A percentile compares a stretch with the other conserved stretches of the same genome.
Evolutionary conservation across 2,888 invertebrate genomes (phyloP).

Genomic region (Cyaniris semiargus): DNA sequence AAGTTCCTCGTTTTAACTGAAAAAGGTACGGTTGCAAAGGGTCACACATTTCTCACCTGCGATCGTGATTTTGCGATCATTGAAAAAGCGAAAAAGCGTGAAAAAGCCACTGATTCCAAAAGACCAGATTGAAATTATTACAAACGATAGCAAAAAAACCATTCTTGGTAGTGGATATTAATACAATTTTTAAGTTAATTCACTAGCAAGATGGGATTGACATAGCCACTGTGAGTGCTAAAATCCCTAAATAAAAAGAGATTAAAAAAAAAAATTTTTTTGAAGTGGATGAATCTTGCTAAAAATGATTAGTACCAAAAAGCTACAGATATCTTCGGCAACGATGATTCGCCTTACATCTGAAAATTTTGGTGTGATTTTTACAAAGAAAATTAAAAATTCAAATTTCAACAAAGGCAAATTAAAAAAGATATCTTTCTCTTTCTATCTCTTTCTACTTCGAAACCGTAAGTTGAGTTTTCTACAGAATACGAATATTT

Average conservation of each 20-base stretch:
- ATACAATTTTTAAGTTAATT: slow-evolving; percentile 27
- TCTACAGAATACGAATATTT: background rate
- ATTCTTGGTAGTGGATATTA: slow-evolving; percentile 30
- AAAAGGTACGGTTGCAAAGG: background rate
- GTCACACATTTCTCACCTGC: slow-evolving; percentile 2
- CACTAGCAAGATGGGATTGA: too few relatives aligned
- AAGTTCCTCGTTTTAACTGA: too few relatives aligned
- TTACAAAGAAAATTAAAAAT: slow-evolving; percentile 14
- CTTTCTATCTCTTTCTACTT: too few relatives aligned
- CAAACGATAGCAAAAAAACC: slow-evolving; percentile 5
- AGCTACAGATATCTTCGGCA: background rate
- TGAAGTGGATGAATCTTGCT: slow-evolving; percentile 31
- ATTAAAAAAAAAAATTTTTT: too few relatives aligned
- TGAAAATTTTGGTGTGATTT: slow-evolving; percentile 28
- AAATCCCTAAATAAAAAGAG: too few relatives aligned
- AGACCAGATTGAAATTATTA: background rate
- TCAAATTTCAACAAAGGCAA: too few relatives aligned
- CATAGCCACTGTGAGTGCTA: too few relatives aligned
- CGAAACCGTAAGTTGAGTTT: too few relatives aligned
- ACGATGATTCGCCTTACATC: slow-evolving; percentile 32
- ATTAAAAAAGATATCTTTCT: too few relatives aligned
- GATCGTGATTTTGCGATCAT: background rate
- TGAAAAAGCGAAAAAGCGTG: slow-evolving; percentile 20
- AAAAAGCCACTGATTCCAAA: slow-evolving; percentile 33
- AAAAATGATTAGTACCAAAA: slow-evolving; percentile 28